phyloP scores from a whole-genome alignment of 2,888 invertebrate species.

The Platynereis dumerilii region DNA sequence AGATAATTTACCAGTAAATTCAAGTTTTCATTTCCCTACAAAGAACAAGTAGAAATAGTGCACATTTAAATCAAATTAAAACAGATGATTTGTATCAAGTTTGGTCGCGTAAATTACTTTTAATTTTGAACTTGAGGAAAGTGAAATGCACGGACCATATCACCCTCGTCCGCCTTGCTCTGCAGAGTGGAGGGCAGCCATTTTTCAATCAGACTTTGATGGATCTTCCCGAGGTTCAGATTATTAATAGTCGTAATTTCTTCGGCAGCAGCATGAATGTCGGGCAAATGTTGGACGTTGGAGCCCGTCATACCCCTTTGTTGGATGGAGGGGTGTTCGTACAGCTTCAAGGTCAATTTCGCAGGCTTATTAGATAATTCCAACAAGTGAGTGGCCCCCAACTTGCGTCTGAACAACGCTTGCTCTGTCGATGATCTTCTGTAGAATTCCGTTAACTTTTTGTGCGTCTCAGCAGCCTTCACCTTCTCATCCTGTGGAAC shows the following conservation, averaged over 20 bases:
- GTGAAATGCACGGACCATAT: slow-evolving; percentile 39
- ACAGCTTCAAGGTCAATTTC: slow-evolving; percentile 45
- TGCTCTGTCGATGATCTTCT: slow-evolving; percentile 48
- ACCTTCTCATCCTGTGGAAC: too few species aligned
- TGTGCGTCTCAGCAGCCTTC: slow-evolving; percentile 44
- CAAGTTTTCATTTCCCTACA: too few species aligned
- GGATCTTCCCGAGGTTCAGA: slow-evolving; percentile 39
- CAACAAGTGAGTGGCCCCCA: slow-evolving; percentile 44
- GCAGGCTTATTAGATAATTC: slow-evolving; percentile 41
- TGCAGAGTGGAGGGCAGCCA: slow-evolving; percentile 45
- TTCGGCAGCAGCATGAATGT: slow-evolving; percentile 46
- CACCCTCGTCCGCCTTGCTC: slow-evolving; percentile 41
- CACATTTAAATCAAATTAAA: too few species aligned
- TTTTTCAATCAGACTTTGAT: slow-evolving; percentile 42
- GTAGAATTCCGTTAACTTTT: slow-evolving; percentile 44
- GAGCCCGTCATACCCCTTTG: background rate
- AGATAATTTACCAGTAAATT: too few species aligned
- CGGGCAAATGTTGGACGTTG: slow-evolving; percentile 26
- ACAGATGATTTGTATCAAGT: too few species aligned
- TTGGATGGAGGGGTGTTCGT: slow-evolving; percentile 44
- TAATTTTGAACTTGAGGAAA: too few species aligned
- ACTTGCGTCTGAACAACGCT: slow-evolving; percentile 43
- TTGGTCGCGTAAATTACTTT: too few species aligned
- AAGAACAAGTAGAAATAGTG: too few species aligned
- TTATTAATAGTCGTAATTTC: slow-evolving; percentile 43